phyloP scores from a whole-genome alignment of 2,888 invertebrate species.

The Sclerodermus sp. region DNA sequence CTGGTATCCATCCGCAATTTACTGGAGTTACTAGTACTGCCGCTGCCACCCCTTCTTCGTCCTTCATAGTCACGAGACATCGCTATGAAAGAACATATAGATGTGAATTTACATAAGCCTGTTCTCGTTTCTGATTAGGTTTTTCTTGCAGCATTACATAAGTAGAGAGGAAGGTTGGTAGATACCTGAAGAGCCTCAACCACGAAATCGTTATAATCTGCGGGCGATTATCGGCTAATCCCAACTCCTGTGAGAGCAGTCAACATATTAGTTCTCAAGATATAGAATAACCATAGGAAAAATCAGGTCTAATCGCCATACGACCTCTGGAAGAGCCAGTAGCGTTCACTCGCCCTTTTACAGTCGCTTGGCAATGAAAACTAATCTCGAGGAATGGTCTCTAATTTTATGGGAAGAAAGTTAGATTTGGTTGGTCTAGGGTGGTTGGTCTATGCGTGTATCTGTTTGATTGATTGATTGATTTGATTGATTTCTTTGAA shows the following conservation, averaged over 20 bases:
- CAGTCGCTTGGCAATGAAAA: neutral
- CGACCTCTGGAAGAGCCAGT: slow-evolving; percentile 26
- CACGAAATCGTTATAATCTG: no score
- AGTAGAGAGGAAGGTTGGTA: no score
- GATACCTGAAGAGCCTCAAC: no score
- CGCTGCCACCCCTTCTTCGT: slow-evolving; percentile 47
- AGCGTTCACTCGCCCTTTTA: neutral
- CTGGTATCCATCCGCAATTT: slow-evolving; percentile 53
- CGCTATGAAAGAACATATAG: slow-evolving; percentile 16
- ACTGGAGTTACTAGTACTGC: slow-evolving; percentile 44
- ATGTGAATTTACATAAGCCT: no score
- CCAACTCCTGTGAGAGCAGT: slow-evolving; percentile 53
- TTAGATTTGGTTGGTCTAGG: neutral
- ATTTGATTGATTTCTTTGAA: slow-evolving; percentile 21
- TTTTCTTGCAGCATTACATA: no score
- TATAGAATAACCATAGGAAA: slow-evolving; percentile 25
- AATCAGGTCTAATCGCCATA: slow-evolving; percentile 26
- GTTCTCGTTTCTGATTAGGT: neutral
- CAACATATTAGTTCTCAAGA: slow-evolving; percentile 42
- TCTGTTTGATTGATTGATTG: slow-evolving; percentile 2
- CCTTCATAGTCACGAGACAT: slow-evolving; percentile 54
- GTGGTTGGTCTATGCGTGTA: neutral
- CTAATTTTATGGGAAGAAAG: neutral
- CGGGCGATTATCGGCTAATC: slow-evolving; percentile 23
- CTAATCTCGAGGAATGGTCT: neutral